Evolutionary conservation across 2,797 vertebrate genomes (phyloP).

Genomic region (Balearica regulorum): DNA sequence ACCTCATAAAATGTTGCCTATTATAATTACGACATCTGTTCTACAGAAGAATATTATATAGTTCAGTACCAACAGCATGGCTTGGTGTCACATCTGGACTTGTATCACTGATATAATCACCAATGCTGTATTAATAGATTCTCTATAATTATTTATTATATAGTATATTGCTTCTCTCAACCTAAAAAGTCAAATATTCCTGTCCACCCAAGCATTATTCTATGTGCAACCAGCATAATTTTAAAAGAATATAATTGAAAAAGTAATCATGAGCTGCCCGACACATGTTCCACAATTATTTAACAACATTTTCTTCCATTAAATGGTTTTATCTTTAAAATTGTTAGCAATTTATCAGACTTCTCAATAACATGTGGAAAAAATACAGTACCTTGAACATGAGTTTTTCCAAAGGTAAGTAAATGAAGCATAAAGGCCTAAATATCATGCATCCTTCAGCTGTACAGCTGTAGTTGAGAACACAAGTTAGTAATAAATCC

Average conservation of each 20-base stretch:
- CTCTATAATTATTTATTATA: background rate
- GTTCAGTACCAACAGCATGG: background rate
- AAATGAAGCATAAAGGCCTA: background rate
- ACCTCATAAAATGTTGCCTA: background rate
- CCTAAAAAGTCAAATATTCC: background rate
- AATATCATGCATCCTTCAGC: background rate
- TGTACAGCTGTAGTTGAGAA: background rate
- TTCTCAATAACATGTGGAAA: background rate
- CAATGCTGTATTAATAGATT: background rate
- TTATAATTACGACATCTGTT: constrained; percentile 26
- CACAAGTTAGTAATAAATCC: background rate
- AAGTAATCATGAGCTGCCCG: background rate
- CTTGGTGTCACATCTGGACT: background rate
- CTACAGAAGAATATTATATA: background rate
- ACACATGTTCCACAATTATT: background rate
- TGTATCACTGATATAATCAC: background rate
- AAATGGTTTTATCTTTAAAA: background rate
- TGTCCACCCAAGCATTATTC: background rate
- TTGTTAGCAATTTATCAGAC: background rate
- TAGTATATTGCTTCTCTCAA: background rate
- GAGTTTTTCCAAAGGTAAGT: background rate
- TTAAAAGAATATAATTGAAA: background rate
- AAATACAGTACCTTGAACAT: background rate
- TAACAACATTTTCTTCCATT: background rate
- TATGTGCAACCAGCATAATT: background rate